Evolutionary conservation across 2,797 vertebrate species (phyloP), one percentile per base, ranked within the genome.

Genomic region (Champsocephalus esox): DNA sequence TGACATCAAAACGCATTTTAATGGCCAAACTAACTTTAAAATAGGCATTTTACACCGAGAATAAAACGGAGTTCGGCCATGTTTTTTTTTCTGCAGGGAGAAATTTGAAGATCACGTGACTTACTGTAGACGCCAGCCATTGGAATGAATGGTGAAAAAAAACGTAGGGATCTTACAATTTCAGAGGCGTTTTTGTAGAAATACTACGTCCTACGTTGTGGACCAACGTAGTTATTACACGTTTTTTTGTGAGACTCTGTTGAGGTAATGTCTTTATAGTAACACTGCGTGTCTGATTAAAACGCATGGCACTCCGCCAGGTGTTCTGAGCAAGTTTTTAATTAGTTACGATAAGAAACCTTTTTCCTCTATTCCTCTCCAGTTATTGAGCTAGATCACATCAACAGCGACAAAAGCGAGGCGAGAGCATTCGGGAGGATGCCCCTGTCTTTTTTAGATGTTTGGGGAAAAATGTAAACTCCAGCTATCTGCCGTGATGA

Each of bases 261-360:
- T 81, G 84, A 87, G 87, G 81, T 87, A 89, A 92, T 84, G 85
- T 89, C 86, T 93, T 87, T 67, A 83, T 87, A 76, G 72, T 32
- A 66, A 66, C 83, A 85, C 81, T 54, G 73, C 32, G 48, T 68
- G 74, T 88, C 87, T 89, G 90, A 93, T 91, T 87, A 86, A 89
- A 92, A 82, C 60, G 57, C 68, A 86, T 85, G 70, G 78, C 80
- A 64, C 79, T 89, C 80, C 82, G 89, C 86, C 87, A 91, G 85
- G 65, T 73, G 82, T 92, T 77, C 84, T 81, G 76, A 76, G 73
- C 80, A 89, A 86, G 66, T 80, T 90, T 90, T 89, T 92, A 90
- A 94, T 94, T 91, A 91, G 77, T 84, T 82, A 85, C 43, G 54
- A 88, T 85, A 89, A 86, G 66, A 83, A 73, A 87, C 80, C 72